phyloP scores from a whole-genome alignment of 2,113 vertebrate genomes.

The Pogona vitticeps region DNA sequence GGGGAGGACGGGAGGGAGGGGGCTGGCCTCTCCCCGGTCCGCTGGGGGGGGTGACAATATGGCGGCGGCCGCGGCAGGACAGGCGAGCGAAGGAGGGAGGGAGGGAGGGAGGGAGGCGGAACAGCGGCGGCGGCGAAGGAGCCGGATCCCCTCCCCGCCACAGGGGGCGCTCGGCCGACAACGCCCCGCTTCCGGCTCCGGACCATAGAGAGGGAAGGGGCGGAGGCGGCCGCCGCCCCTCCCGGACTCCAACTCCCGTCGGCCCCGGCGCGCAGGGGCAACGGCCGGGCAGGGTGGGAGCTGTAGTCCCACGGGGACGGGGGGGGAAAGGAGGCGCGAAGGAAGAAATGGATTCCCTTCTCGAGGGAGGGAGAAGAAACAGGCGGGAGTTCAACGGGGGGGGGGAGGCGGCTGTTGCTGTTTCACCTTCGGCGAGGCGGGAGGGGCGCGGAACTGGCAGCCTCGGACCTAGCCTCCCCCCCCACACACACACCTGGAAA shows the following conservation, averaged over 20 bases:
- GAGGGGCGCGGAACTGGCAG: too few relatives aligned
- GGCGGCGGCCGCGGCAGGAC: not conserved
- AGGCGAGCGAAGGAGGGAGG: not conserved
- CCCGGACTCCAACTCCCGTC: not conserved
- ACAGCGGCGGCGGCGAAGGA: not conserved
- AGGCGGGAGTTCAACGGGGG: not conserved
- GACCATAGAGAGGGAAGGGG: not conserved
- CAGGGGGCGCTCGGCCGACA: not conserved
- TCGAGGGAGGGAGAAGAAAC: too few relatives aligned
- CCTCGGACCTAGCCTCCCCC: too few relatives aligned
- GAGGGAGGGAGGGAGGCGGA: not conserved
- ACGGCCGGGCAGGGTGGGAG: not conserved
- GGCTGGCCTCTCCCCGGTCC: slow-evolving; percentile 13
- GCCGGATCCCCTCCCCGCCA: not conserved
- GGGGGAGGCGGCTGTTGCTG: not conserved
- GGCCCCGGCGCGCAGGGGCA: not conserved
- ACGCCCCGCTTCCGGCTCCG: not conserved
- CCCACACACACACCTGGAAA: too few relatives aligned
- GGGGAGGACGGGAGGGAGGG: not conserved
- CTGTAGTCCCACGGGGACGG: not conserved
- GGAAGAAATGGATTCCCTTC: too few relatives aligned
- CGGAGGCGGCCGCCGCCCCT: too few relatives aligned
- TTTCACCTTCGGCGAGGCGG: too few relatives aligned
- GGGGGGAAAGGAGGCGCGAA: too few relatives aligned
- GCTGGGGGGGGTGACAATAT: slow-evolving; percentile 5